Evolutionary conservation across 2,888 invertebrate genomes (phyloP).

Genomic region (Heliconius hortense): DNA sequence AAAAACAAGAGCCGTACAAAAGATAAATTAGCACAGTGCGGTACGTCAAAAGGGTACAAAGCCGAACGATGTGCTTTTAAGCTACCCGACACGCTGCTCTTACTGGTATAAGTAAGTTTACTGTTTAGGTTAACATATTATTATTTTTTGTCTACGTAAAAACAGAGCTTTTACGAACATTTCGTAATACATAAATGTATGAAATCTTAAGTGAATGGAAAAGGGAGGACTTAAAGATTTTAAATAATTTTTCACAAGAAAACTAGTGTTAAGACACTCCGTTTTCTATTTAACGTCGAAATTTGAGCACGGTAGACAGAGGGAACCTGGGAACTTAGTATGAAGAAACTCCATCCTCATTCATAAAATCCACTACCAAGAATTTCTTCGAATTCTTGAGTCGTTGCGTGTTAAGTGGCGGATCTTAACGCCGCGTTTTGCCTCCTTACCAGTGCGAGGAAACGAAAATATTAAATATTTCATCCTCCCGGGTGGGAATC

Average conservation of each 20-base stretch:
- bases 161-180: slow-evolving; percentile 20
- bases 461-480: too few species aligned
- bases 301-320: not conserved
- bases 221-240: not conserved
- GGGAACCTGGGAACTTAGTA: not conserved
- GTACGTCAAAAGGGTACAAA: slow-evolving; percentile 13
- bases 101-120: slow-evolving; percentile 8
- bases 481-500: too few species aligned
- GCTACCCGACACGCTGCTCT: slow-evolving; percentile 11
- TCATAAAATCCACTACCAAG: too few species aligned
- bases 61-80: slow-evolving; percentile 9
- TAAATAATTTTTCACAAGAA: too few species aligned
- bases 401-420: too few species aligned
- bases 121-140: not conserved
- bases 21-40: slow-evolving; percentile 6
- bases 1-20: slow-evolving; percentile 2
- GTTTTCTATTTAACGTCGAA: not conserved
- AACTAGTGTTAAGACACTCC: too few species aligned
- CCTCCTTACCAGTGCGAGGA: too few species aligned
- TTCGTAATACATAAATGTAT: not conserved
- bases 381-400: too few species aligned
- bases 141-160: slow-evolving; percentile 9
- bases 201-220: not conserved
- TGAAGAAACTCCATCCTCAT: not conserved
- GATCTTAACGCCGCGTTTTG: too few species aligned